Evolutionary conservation across 2,888 invertebrate genomes (phyloP).

Genomic region (Ochlodes sylvanus): DNA sequence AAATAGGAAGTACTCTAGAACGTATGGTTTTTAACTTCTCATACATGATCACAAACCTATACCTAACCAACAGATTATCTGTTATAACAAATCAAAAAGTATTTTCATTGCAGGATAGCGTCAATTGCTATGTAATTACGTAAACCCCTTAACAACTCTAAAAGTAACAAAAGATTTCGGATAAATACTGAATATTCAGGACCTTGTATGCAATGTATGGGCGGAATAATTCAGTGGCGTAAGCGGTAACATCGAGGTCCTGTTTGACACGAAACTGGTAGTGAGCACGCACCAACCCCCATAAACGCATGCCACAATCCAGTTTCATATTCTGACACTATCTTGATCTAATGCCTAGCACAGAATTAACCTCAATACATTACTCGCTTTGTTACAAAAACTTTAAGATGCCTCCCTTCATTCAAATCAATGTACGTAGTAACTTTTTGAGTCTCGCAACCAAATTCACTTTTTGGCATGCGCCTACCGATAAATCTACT

Average conservation of each 20-base stretch:
- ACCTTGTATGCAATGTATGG: constrained; percentile 72
- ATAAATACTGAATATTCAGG: constrained; percentile 13
- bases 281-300: constrained; percentile 76
- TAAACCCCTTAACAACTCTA: too few species aligned
- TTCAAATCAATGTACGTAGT: constrained; percentile 47
- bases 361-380: constrained; percentile 2
- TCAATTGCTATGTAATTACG: too few species aligned
- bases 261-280: constrained; percentile 75
- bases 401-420: neutral
- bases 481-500: constrained; percentile 54
- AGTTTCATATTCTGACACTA: constrained; percentile 50
- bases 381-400: neutral
- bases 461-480: constrained; percentile 49
- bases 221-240: constrained; percentile 74
- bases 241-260: constrained; percentile 78
- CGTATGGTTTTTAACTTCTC: too few species aligned
- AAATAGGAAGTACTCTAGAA: too few species aligned
- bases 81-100: too few species aligned
- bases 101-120: too few species aligned
- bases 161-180: neutral
- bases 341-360: constrained; percentile 5
- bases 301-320: constrained; percentile 77
- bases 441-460: constrained; percentile 29
- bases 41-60: too few species aligned
- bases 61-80: too few species aligned